phyloP scores from a whole-genome alignment of 2,797 vertebrate species.

The Coregonus suidteri region DNA sequence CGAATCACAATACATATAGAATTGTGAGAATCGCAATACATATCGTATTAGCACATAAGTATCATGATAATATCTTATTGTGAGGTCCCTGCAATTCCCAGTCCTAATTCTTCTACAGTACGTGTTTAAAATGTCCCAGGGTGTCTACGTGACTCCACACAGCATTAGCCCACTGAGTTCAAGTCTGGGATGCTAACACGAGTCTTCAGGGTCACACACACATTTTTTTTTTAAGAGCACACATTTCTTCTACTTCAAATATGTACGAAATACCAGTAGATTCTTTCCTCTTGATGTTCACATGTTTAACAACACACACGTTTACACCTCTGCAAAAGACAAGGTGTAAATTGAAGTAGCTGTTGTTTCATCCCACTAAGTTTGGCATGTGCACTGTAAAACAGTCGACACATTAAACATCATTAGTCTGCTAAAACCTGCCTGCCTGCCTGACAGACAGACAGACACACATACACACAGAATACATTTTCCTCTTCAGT shows the following conservation, averaged over 20 bases:
- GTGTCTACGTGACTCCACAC: background rate
- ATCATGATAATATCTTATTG: too few species aligned
- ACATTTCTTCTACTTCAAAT: background rate
- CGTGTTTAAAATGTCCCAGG: background rate
- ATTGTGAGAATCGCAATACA: too few species aligned
- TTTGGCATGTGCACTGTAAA: background rate
- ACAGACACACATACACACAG: background rate
- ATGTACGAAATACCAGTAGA: background rate
- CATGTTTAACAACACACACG: background rate
- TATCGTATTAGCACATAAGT: too few species aligned
- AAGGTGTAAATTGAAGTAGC: background rate
- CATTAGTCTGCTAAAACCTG: background rate
- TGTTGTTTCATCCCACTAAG: background rate
- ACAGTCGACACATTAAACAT: background rate
- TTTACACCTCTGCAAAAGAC: background rate
- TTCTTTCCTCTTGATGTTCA: background rate
- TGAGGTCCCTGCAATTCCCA: background rate
- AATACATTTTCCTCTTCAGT: constrained; percentile 31
- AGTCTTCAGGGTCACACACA: background rate
- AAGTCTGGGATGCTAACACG: background rate
- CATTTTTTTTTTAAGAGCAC: background rate
- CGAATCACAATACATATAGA: too few species aligned
- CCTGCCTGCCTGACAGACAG: background rate
- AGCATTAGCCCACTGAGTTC: background rate
- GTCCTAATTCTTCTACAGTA: too few species aligned